phyloP scores from a whole-genome alignment of 2,797 vertebrate species.

The Squalus acanthias region DNA sequence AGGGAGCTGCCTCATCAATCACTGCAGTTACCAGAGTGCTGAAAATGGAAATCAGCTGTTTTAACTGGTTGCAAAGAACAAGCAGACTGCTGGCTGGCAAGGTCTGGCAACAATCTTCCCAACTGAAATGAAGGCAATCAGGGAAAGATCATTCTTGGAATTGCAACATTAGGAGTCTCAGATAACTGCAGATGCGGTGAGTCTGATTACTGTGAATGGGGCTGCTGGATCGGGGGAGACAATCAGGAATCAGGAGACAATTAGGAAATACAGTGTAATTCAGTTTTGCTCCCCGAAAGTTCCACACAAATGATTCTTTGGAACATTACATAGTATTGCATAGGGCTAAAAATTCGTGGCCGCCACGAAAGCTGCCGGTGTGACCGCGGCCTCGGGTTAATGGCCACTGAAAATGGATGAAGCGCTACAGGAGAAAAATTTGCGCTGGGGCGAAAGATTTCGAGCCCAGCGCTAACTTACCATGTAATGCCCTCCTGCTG shows the following conservation, averaged over 20 bases:
- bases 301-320: not conserved
- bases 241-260: not conserved
- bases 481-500: too few relatives aligned
- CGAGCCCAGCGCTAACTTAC: too few relatives aligned
- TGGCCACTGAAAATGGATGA: too few relatives aligned
- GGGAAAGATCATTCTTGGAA: not conserved
- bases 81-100: not conserved
- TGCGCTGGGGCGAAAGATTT: too few relatives aligned
- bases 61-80: not conserved
- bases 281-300: not conserved
- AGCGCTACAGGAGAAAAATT: too few relatives aligned
- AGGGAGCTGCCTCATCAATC: not conserved
- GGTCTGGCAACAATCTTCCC: not conserved
- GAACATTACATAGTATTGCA: not conserved
- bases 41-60: not conserved
- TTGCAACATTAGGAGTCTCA: not conserved
- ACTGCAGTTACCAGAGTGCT: not conserved
- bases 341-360: too few relatives aligned
- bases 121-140: not conserved
- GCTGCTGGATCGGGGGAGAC: not conserved
- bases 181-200: not conserved
- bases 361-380: too few relatives aligned
- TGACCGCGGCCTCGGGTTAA: too few relatives aligned
- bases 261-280: not conserved
- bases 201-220: not conserved